These are phyloP conservation scores for Morpho achilles DNA, from an alignment of 2,888 invertebrate species.

Conservation along the genomic window DNA sequence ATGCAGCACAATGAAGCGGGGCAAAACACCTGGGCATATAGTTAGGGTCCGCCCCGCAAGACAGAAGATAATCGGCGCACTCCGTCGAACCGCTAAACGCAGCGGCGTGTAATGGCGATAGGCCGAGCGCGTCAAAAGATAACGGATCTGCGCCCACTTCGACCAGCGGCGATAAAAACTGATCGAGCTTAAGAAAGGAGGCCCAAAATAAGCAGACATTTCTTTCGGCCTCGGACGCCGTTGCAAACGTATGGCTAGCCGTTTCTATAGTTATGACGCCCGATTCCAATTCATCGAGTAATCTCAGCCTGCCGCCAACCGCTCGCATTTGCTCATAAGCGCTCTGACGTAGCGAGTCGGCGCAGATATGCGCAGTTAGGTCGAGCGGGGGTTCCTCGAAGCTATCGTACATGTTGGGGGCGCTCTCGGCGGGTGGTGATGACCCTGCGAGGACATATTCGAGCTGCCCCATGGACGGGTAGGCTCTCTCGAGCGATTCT, in stretches of 20 bases:
- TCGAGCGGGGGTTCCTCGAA: constrained; percentile 86
- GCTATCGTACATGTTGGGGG: constrained; percentile 89
- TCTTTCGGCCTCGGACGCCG: constrained; percentile 82
- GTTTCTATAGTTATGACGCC: constrained; percentile 81
- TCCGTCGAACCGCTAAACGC: constrained; percentile 88
- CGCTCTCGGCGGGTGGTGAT: constrained; percentile 89
- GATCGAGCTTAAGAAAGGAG: constrained; percentile 84
- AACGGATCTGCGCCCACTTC: constrained; percentile 84
- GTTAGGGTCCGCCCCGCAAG: constrained; percentile 84
- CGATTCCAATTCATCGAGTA: constrained; percentile 87
- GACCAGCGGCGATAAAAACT: constrained; percentile 81
- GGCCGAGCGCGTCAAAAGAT: constrained; percentile 85
- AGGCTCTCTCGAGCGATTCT: constrained; percentile 82
- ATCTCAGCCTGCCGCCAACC: constrained; percentile 82
- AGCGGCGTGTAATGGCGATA: constrained; percentile 86
- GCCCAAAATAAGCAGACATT: constrained; percentile 87
- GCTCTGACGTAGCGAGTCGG: constrained; percentile 85
- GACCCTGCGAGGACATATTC: constrained; percentile 89
- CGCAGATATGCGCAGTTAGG: constrained; percentile 85
- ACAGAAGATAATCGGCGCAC: constrained; percentile 84
- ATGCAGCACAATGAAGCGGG: constrained; percentile 93
- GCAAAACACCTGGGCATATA: constrained; percentile 85
- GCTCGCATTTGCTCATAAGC: constrained; percentile 87
- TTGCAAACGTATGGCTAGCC: constrained; percentile 68
- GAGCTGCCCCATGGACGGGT: constrained; percentile 83